phyloP scores from a whole-genome alignment of 1,140 invertebrate genomes.

The Ceratosolen solmsi region DNA sequence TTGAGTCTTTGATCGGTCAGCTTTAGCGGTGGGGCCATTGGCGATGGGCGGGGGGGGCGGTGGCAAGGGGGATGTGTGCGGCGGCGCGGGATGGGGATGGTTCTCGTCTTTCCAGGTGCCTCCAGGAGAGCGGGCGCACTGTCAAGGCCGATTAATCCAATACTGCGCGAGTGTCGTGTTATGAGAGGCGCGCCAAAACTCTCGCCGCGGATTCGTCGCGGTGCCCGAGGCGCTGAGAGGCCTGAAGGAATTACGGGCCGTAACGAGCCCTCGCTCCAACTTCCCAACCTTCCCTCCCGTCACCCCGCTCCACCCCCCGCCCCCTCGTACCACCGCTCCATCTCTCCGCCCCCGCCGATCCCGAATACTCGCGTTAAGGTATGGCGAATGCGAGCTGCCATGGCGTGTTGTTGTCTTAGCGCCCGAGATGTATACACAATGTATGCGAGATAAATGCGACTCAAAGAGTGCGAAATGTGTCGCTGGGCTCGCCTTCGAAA shows the following conservation, averaged over 20 bases:
- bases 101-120: background rate
- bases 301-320: background rate
- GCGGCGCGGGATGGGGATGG: too few species aligned
- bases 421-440: too few species aligned
- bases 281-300: background rate
- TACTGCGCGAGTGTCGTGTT: conserved; percentile 39
- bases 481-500: background rate
- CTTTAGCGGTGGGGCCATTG: background rate
- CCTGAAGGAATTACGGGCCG: conserved; percentile 44
- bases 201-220: conserved; percentile 42
- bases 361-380: background rate
- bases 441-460: too few species aligned
- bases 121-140: background rate
- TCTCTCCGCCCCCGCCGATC: background rate
- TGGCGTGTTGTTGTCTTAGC: background rate
- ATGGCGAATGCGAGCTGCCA: background rate
- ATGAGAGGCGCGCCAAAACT: conserved; percentile 54
- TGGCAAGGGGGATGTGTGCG: too few species aligned
- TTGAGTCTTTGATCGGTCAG: background rate
- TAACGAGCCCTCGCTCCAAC: conserved; percentile 7
- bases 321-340: background rate
- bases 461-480: background rate
- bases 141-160: conserved; percentile 55
- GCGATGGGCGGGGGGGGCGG: too few species aligned
- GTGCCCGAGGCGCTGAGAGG: conserved; percentile 13